These are phyloP conservation scores for Bellardia bayeri DNA, from an alignment of 2,888 invertebrate species.

Conservation along the genomic window DNA sequence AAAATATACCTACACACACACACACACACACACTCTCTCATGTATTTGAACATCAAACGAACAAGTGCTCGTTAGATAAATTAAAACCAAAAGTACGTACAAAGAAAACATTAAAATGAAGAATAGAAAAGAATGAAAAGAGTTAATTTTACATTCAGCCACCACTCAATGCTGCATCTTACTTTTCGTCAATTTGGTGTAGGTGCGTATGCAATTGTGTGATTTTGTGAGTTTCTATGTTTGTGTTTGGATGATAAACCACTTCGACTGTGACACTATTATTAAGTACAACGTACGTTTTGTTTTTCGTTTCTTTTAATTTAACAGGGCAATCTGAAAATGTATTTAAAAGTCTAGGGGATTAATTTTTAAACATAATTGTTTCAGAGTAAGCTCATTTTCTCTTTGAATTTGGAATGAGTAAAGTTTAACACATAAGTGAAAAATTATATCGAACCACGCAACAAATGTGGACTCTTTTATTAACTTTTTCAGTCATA, in stretches of 20 bases:
- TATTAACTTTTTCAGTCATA: too few species aligned
- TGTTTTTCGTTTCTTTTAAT: background rate
- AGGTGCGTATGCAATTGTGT: background rate
- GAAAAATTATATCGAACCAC: too few species aligned
- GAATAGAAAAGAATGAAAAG: conserved; percentile 29
- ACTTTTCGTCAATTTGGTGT: conserved; percentile 5
- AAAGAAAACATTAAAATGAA: conserved; percentile 22
- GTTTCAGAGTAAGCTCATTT: too few species aligned
- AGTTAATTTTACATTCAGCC: conserved; percentile 66
- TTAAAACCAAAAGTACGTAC: conserved; percentile 45
- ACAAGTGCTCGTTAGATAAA: conserved; percentile 58
- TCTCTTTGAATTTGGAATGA: too few species aligned
- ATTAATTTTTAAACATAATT: too few species aligned
- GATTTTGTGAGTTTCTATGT: background rate
- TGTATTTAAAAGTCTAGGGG: background rate
- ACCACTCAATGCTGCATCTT: conserved; percentile 5
- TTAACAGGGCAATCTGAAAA: conserved; percentile 7
- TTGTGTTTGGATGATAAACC: conserved; percentile 58
- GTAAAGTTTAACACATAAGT: too few species aligned
- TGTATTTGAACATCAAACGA: conserved; percentile 16
- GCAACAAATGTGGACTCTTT: too few species aligned
- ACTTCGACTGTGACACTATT: conserved; percentile 55
- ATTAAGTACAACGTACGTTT: background rate
- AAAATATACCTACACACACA: background rate
- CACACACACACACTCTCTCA: background rate